phyloP scores from a whole-genome alignment of 2,888 invertebrate genomes.

The Drymonia ruficornis region DNA sequence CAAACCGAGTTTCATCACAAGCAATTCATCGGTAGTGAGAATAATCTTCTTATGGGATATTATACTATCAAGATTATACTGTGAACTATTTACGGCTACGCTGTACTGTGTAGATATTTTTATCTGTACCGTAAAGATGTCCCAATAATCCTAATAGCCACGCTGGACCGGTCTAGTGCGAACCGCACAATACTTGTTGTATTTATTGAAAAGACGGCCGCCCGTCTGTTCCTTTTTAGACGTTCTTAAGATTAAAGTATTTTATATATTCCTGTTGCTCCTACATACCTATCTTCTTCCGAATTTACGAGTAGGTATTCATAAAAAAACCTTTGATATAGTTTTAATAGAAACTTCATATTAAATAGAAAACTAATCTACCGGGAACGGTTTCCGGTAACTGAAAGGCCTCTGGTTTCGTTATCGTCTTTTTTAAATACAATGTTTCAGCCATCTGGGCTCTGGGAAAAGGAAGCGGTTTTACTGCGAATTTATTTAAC shows the following conservation, averaged over 20 bases:
- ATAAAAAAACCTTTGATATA: too few relatives aligned
- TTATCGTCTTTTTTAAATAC: not conserved
- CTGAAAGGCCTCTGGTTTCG: not conserved
- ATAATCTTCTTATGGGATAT: not conserved
- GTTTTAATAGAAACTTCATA: conserved; percentile 4
- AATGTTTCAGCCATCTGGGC: not conserved
- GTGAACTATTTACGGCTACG: not conserved
- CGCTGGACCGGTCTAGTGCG: not conserved
- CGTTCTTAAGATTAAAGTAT: too few relatives aligned
- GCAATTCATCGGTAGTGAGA: not conserved
- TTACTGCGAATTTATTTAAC: conserved; percentile 1
- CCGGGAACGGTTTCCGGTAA: not conserved
- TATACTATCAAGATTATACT: not conserved
- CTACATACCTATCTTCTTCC: too few relatives aligned
- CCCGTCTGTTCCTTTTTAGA: too few relatives aligned
- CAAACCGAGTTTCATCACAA: not conserved
- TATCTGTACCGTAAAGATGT: not conserved
- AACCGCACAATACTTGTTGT: conserved; percentile 12
- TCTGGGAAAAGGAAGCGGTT: not conserved
- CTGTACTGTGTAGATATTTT: not conserved
- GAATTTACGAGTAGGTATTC: too few relatives aligned
- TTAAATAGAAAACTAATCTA: conserved; percentile 2
- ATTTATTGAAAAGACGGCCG: conserved; percentile 30
- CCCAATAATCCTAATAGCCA: not conserved
- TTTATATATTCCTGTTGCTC: too few relatives aligned